Evolutionary conservation across 2,113 vertebrate species (phyloP).

Genomic region (Chloebia gouldiae): DNA sequence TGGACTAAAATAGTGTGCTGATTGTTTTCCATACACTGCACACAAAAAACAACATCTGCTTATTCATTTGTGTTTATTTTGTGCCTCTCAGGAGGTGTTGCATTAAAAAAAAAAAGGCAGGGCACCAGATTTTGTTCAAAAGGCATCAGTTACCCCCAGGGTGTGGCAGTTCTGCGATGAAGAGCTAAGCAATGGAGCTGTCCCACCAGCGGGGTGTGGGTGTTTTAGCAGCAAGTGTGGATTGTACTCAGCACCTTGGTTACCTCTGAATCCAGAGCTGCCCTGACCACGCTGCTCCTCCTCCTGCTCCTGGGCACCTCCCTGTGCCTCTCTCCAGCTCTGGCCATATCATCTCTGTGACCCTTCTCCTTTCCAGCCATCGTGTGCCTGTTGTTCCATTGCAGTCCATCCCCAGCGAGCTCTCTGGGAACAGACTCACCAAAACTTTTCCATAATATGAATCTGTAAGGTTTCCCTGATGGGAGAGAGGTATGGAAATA

Average conservation of each 20-base stretch:
- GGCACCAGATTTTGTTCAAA: background rate
- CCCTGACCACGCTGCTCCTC: background rate
- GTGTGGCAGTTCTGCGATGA: background rate
- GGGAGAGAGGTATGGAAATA: background rate
- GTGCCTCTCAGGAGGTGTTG: background rate
- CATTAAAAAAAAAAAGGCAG: background rate
- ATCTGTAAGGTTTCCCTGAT: background rate
- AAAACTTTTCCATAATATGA: background rate
- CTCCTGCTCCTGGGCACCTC: background rate
- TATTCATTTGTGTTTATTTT: background rate
- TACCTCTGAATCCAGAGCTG: background rate
- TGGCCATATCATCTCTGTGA: background rate
- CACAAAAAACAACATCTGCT: background rate
- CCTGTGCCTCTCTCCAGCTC: background rate
- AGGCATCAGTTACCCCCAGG: background rate
- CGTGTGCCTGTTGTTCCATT: background rate
- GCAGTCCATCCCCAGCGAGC: background rate
- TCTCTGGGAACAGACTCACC: background rate
- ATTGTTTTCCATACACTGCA: background rate
- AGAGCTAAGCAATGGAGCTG: background rate
- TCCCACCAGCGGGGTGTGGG: fast-evolving
- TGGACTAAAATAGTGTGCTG: background rate
- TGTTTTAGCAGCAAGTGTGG: background rate
- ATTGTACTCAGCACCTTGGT: background rate
- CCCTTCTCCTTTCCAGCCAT: background rate